Percentiles rank a stretch among this genome's conserved stretches.
phyloP scores from a whole-genome alignment of 2,797 vertebrate genomes.

The Phrynocephalus vlangalii region DNA sequence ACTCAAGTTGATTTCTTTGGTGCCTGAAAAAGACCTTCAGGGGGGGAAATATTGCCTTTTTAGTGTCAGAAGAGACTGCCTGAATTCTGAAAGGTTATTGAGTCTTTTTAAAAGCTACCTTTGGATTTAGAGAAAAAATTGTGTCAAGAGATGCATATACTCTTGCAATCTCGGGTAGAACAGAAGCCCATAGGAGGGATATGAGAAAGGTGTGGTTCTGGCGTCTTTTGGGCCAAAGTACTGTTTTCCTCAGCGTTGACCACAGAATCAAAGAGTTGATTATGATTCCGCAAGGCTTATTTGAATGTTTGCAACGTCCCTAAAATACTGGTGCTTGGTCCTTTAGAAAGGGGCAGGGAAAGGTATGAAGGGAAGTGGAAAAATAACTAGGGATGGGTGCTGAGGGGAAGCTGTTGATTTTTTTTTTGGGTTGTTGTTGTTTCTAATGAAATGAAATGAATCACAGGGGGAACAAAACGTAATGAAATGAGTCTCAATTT shows the following conservation, averaged over 20 bases:
- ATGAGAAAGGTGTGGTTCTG: too few relatives aligned
- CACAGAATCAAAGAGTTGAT: background rate
- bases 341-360: too few relatives aligned
- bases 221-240: too few relatives aligned
- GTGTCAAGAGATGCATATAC: too few relatives aligned
- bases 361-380: background rate
- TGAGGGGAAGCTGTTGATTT: too few relatives aligned
- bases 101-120: background rate
- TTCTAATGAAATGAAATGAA: too few relatives aligned
- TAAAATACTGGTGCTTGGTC: background rate
- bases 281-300: too few relatives aligned
- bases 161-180: background rate
- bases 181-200: too few relatives aligned
- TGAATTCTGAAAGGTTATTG: background rate
- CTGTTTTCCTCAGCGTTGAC: background rate
- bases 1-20: background rate
- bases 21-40: background rate
- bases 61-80: background rate
- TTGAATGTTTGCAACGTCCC: background rate
- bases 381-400: too few relatives aligned
- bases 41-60: background rate
- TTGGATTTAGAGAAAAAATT: background rate
- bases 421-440: too few relatives aligned
- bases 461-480: too few relatives aligned
- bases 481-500: too few relatives aligned